Percentiles rank a stretch among this genome's conserved stretches.
phyloP scores from a whole-genome alignment of 92 coral and sea anemone species.

The Galaxea fascicularis region DNA sequence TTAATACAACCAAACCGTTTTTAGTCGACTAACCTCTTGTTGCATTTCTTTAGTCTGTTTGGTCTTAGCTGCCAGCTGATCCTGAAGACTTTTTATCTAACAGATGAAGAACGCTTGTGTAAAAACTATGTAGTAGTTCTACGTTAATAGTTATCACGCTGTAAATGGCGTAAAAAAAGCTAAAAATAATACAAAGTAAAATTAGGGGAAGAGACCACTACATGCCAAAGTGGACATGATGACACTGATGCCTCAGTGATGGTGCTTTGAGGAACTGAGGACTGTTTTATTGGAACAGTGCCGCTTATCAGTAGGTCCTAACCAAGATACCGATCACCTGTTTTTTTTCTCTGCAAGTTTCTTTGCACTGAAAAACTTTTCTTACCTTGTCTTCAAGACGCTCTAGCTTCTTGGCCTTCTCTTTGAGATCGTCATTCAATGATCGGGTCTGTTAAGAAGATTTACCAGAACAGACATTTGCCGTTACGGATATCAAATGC shows the following conservation, averaged over 20 bases:
- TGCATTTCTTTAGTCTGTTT: constrained; percentile 90
- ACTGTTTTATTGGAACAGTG: no score
- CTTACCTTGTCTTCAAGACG: constrained; percentile 56
- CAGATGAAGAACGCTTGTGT: background rate
- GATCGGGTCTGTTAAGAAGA: constrained; percentile 41
- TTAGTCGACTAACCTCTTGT: constrained; percentile 78
- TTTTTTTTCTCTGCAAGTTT: no score
- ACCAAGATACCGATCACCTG: no score
- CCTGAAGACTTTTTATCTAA: constrained; percentile 84
- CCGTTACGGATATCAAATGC: background rate
- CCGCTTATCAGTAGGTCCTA: no score
- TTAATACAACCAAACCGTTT: no score
- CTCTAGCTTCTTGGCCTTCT: constrained; percentile 46
- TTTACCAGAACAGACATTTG: background rate
- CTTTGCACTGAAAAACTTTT: background rate
- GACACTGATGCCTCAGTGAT: no score
- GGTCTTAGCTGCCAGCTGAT: constrained; percentile 82
- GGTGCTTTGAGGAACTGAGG: no score
- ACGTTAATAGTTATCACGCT: no score
- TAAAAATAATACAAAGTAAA: no score
- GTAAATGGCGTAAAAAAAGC: no score
- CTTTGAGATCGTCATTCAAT: constrained; percentile 49
- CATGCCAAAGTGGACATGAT: no score
- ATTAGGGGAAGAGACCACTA: no score
- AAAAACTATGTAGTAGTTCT: background rate